These are phyloP conservation scores for Bactericera cockerelli DNA, from an alignment of 1,140 invertebrate genomes.

Conservation along the genomic window DNA sequence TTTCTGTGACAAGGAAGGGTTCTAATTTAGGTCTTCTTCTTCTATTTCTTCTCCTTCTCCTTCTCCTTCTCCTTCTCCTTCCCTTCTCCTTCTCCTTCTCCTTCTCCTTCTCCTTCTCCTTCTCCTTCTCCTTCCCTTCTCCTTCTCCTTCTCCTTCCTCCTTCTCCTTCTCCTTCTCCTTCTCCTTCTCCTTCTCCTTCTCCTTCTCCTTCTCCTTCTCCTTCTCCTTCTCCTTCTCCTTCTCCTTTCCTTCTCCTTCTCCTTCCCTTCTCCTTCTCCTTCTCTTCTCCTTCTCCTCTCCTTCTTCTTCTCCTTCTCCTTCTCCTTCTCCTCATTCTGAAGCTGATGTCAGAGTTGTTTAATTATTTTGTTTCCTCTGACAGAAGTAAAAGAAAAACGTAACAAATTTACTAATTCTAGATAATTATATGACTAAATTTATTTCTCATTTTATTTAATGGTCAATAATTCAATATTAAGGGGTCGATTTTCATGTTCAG, in stretches of 20 bases:
- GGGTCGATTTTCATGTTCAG: no score
- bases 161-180: conserved; percentile 13
- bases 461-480: no score
- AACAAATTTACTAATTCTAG: no score
- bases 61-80: conserved; percentile 12
- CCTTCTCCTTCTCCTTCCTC: neutral
- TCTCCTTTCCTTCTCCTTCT: neutral
- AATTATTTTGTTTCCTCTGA: no score
- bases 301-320: neutral
- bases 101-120: conserved; percentile 6
- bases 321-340: no score
- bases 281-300: neutral
- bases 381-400: no score
- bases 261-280: neutral
- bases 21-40: conserved; percentile 18
- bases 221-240: conserved; percentile 2
- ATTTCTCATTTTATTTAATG: no score
- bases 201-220: conserved; percentile 14
- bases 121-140: neutral
- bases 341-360: neutral
- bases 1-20: no score
- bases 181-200: conserved; percentile 15
- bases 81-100: conserved; percentile 8
- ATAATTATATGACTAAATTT: no score
- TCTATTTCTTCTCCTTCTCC: conserved; percentile 15